Conservation (phyloP, 2,797 vertebrate species). For the Dipus sagitta region DNA sequence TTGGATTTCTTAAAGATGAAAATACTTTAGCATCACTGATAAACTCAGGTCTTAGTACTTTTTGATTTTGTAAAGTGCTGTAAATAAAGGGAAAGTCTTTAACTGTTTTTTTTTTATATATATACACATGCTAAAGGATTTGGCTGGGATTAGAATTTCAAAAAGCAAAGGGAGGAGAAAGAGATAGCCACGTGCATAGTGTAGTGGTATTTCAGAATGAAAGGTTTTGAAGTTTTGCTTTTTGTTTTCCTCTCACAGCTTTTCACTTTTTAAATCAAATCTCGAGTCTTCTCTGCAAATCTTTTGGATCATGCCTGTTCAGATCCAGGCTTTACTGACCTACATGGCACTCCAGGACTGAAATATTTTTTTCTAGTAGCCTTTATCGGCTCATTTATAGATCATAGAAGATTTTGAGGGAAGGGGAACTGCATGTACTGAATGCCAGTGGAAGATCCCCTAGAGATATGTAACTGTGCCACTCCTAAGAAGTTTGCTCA, state of each 20-base stretch:
- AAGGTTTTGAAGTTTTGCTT: background rate
- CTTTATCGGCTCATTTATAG: background rate
- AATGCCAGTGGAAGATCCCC: background rate
- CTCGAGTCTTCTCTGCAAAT: background rate
- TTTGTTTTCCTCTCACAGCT: background rate
- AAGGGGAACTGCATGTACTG: background rate
- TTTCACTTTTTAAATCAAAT: background rate
- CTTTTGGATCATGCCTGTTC: background rate
- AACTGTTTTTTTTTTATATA: background rate
- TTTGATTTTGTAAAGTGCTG: background rate
- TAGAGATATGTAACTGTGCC: too few species aligned
- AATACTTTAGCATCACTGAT: background rate
- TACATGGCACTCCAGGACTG: background rate
- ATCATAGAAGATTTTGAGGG: background rate
- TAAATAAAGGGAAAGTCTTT: constrained; percentile 20
- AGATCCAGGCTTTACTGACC: background rate
- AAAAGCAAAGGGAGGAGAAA: background rate
- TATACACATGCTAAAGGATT: background rate
- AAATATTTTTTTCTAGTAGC: background rate
- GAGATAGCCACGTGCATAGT: fast-evolving
- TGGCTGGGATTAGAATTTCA: background rate
- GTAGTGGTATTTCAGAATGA: background rate
- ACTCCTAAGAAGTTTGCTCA: background rate
- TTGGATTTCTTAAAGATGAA: background rate
- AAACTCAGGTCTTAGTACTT: background rate